Conservation (phyloP, 2,113 vertebrate genomes). For the Bos taurus region ARS-UCD2.0 NC_037333.1:42133501-42134000, state of each 20-base stretch:
- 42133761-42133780: neutral
- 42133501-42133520: no score
- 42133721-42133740: neutral
- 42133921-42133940: neutral
- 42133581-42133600: neutral
- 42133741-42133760: neutral
- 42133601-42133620: neutral
- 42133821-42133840: neutral
- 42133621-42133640: neutral
- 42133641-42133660: neutral
- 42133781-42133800: neutral
- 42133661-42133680: neutral
- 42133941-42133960: neutral
- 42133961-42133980: neutral
- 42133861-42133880: neutral
- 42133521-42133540: neutral
- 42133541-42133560: neutral
- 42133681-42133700: conserved; percentile 26
- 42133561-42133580: neutral
- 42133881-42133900: neutral
- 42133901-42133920: neutral
- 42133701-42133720: neutral
- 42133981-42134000: neutral
- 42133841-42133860: neutral
- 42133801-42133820: conserved; percentile 7